Percentiles rank a stretch among this genome's conserved stretches.
phyloP scores from a whole-genome alignment of 2,888 invertebrate species.

The Lampropteryx suffumata region DNA sequence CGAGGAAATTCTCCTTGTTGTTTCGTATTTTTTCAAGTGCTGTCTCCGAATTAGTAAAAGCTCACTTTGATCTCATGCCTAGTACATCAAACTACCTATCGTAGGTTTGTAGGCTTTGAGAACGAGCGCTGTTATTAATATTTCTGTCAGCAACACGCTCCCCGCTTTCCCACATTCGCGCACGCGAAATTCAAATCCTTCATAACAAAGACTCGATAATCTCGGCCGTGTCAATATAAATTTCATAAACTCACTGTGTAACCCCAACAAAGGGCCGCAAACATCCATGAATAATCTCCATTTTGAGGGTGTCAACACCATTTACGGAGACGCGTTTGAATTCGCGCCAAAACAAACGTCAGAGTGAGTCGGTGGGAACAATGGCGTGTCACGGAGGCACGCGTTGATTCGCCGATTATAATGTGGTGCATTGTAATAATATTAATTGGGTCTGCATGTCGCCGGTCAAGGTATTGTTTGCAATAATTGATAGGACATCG shows the following conservation, averaged over 20 bases:
- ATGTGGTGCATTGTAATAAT: conserved; percentile 60
- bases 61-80: conserved; percentile 43
- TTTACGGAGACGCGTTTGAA: conserved; percentile 56
- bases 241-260: conserved; percentile 74
- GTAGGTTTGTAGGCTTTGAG: background rate
- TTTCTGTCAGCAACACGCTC: conserved; percentile 70
- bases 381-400: conserved; percentile 54
- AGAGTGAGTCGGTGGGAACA: conserved; percentile 58
- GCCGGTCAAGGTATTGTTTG: conserved; percentile 38
- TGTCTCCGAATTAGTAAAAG: conserved; percentile 64
- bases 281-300: conserved; percentile 80
- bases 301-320: conserved; percentile 79
- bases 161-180: conserved; percentile 62
- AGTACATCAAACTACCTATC: conserved; percentile 11
- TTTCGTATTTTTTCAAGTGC: conserved; percentile 58
- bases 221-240: conserved; percentile 77
- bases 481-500: conserved; percentile 32
- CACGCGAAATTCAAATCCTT: conserved; percentile 65
- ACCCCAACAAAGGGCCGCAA: conserved; percentile 71
- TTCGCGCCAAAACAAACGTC: conserved; percentile 74
- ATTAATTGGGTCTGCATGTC: conserved; percentile 59
- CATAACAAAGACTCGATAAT: conserved; percentile 76
- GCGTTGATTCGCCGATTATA: conserved; percentile 62
- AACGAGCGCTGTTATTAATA: conserved; percentile 60
- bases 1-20: conserved; percentile 50